phyloP scores from a whole-genome alignment of 2,113 vertebrate species.

The Chascanopsetta lugubris region DNA sequence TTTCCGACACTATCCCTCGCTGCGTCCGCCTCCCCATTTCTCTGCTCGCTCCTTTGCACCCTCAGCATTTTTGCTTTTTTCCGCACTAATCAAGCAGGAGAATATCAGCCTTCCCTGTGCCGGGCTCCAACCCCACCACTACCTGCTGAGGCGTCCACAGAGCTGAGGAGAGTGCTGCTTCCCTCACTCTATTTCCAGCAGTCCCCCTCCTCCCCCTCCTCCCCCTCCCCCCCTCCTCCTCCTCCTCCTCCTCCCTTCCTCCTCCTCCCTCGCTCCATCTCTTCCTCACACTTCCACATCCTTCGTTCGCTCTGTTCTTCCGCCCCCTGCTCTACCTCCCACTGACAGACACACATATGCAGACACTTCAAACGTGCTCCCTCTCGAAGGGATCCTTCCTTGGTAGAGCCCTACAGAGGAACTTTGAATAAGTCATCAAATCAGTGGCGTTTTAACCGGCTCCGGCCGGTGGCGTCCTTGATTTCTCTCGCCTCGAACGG shows the following conservation, averaged over 20 bases:
- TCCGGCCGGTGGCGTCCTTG: neutral
- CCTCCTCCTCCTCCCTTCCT: slow-evolving; percentile 10
- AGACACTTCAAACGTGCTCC: slow-evolving; percentile 57
- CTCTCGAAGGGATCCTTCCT: slow-evolving; percentile 48
- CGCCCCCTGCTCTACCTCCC: slow-evolving; percentile 30
- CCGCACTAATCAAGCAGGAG: neutral
- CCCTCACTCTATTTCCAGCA: slow-evolving; percentile 26
- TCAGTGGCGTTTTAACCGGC: slow-evolving; percentile 11
- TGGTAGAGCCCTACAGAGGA: slow-evolving; percentile 40
- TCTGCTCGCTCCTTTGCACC: neutral
- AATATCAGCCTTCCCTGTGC: neutral
- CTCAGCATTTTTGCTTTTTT: neutral
- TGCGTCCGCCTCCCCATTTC: neutral
- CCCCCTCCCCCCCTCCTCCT: slow-evolving; percentile 33
- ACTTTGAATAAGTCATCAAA: slow-evolving; percentile 59
- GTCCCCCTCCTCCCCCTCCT: slow-evolving; percentile 9
- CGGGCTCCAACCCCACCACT: slow-evolving; percentile 4
- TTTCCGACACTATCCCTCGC: neutral
- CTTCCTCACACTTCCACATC: slow-evolving; percentile 38
- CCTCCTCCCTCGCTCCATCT: slow-evolving; percentile 27
- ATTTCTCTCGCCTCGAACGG: slow-evolving; percentile 14
- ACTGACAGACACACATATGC: slow-evolving; percentile 44
- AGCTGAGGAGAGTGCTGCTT: slow-evolving; percentile 1
- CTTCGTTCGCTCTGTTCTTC: slow-evolving; percentile 33
- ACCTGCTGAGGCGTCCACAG: slow-evolving; percentile 12